Percentiles rank a stretch among this genome's conserved stretches.
Evolutionary conservation across 1,140 invertebrate species (phyloP).

Genomic region (Eurosta solidaginis): DNA sequence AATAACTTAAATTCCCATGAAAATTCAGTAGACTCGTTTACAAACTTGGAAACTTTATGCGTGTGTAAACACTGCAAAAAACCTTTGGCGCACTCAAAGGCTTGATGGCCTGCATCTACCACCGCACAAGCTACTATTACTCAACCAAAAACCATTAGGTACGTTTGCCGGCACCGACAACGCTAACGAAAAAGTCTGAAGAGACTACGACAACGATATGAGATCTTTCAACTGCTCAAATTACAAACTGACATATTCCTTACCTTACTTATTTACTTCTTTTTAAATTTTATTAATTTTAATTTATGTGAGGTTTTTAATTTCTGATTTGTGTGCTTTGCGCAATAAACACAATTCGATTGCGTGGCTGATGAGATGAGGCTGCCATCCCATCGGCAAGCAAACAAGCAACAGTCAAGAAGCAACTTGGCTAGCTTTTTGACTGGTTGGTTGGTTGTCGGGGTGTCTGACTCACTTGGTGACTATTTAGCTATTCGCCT

Average conservation of each 20-base stretch:
- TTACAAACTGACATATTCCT: background rate
- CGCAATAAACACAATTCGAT: constrained; percentile 1
- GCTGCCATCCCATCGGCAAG: background rate
- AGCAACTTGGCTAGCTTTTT: background rate
- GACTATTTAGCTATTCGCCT: background rate
- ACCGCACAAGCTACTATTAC: background rate
- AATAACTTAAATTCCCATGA: constrained; percentile 19
- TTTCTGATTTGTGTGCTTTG: constrained; percentile 22
- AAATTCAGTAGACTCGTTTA: background rate
- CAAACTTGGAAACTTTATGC: background rate
- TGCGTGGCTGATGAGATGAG: background rate
- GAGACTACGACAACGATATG: constrained; percentile 18
- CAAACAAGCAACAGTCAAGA: background rate
- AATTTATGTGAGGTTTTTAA: constrained; percentile 26
- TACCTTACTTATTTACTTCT: background rate
- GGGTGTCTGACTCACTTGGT: background rate
- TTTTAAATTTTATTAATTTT: constrained; percentile 14
- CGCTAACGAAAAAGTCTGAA: background rate
- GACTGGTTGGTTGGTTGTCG: background rate
- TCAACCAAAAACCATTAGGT: background rate
- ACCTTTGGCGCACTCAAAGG: background rate
- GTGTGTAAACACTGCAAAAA: background rate
- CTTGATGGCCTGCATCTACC: background rate
- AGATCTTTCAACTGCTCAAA: constrained; percentile 1
- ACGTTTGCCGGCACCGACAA: background rate